Evolutionary conservation across 2,113 vertebrate species (phyloP), one percentile per base, ranked within the genome.

Genomic region (Fukomys damarensis): DNA sequence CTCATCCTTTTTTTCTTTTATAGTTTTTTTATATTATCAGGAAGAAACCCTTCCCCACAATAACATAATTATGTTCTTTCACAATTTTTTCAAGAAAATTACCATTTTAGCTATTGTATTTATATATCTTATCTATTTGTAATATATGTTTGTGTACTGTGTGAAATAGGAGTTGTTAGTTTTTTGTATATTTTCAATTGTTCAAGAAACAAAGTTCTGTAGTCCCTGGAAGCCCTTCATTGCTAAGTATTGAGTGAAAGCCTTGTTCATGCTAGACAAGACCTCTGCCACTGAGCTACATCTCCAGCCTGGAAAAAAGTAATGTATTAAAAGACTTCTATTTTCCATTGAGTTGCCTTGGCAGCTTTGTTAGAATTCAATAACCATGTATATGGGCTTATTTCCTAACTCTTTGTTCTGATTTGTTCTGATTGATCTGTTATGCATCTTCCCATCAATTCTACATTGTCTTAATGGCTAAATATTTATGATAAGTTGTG

Each of bases 351-450:
- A 68, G 84, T 59, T 89, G 41, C 56, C 89, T 81, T 86, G 63
- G 46, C 19, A 24, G 72, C 38, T 92, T 89, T 74, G 63, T 79
- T 95, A 66, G 58, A 88, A 88, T 92, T 84, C 59, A 91, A 16
- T 79, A 49, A 58, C n/a, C 9, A 26, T 41, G 22, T 77, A 32
- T n/a, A 17, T 80, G 13, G 52, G 43, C 61, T 70, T 76, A 79
- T 91, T 76, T 68, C 24, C 61, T 43, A 93, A 49, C 22, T 86
- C 58, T 32, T 59, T 68, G 38, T 38, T 87, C 26, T 83, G 26
- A 70, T 93, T 26, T 86, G n/a, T n/a, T n/a, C n/a, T n/a, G n/a
- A 19, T 86, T 82, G 74, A 91, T 72, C 80, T 93, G 52, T 81
- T 91, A 68, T 49, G 65, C 86, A 72, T 30, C 17, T 87, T 84